Evolutionary conservation across 2,888 invertebrate genomes (phyloP).

Genomic region (Sinohyriopsis cumingii): DNA sequence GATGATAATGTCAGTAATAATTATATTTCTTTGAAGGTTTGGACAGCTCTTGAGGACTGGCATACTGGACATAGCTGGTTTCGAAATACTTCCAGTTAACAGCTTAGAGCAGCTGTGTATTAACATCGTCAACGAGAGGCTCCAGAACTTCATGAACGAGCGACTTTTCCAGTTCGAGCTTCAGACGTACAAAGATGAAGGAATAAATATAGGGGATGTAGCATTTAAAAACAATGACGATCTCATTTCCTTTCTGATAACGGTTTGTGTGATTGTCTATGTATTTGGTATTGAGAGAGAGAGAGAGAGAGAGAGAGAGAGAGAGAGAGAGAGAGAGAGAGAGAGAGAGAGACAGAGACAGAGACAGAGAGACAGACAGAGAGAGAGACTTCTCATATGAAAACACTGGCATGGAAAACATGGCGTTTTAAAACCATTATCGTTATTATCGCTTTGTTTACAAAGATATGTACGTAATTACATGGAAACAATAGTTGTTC

Average conservation of each 20-base stretch:
- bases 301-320: neutral
- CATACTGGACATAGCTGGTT: conserved; percentile 67
- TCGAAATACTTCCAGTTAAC: conserved; percentile 62
- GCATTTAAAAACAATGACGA: conserved; percentile 57
- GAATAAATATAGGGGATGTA: conserved; percentile 35
- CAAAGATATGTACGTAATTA: too few relatives aligned
- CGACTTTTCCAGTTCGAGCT: conserved; percentile 49
- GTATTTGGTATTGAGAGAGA: neutral
- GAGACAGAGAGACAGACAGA: neutral
- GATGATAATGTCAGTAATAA: too few relatives aligned
- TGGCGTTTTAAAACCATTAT: neutral
- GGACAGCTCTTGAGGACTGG: conserved; percentile 35
- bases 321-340: neutral
- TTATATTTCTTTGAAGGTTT: too few relatives aligned
- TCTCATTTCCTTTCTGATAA: conserved; percentile 50
- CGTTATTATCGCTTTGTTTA: too few relatives aligned
- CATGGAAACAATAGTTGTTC: too few relatives aligned
- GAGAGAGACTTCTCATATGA: neutral
- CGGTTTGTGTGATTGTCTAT: conserved; percentile 23
- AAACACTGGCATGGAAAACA: neutral
- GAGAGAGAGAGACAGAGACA: neutral
- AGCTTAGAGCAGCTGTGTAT: conserved; percentile 67
- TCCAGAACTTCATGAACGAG: conserved; percentile 58
- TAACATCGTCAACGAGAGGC: conserved; percentile 63
- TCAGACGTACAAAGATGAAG: conserved; percentile 44